Evolutionary conservation across 2,888 invertebrate species (phyloP), one percentile per base, ranked within the genome.

Genomic region (Tiliacea citrago): DNA sequence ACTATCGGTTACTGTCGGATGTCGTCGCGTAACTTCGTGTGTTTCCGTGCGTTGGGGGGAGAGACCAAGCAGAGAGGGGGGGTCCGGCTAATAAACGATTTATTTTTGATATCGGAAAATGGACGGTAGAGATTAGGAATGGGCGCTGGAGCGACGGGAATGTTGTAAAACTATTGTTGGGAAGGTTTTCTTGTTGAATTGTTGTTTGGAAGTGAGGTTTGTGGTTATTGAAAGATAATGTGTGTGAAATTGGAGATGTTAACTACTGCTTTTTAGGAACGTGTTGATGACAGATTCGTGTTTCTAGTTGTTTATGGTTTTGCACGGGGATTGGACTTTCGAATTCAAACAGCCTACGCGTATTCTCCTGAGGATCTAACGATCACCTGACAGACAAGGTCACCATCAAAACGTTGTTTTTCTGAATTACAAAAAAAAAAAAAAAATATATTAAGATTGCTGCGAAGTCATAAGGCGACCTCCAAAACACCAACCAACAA

Each of bases 11-110:
- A 71, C 89, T 90, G 94, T 94, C 94, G 94, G 94, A 91, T 89
- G 90, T 89, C 90, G 93, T 94, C 94, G 94, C 90, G 90, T 88
- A 94, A 95, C 95, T 95, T 94, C 94, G 94, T 93, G 90, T 90
- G 93, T 93, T 94, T 94, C 95, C 95, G 94, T 86, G 79, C 87
- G 87, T 86, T 81, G 69, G 70, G 73, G 81, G 78, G 73, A 60
- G 62, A 35, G 24, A 71, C 70, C 57, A 47, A 55, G 60, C n/a
- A 10, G 61, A 16, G 79, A 62, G 71, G 73, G 55, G 75, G 75
- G 55, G 57, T 61, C 18, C 53, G 35, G 66, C 79, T 89, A 87
- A 90, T 90, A 88, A 87, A 88, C 81, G 75, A 88, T 87, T 89
- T 88, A 88, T 83, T 89, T 90, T 91, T 88, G 86, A 86, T 87